Evolutionary conservation across 2,888 invertebrate genomes (phyloP), one percentile per base, ranked within the genome.

Genomic region (Yponomeuta plumbellus): DNA sequence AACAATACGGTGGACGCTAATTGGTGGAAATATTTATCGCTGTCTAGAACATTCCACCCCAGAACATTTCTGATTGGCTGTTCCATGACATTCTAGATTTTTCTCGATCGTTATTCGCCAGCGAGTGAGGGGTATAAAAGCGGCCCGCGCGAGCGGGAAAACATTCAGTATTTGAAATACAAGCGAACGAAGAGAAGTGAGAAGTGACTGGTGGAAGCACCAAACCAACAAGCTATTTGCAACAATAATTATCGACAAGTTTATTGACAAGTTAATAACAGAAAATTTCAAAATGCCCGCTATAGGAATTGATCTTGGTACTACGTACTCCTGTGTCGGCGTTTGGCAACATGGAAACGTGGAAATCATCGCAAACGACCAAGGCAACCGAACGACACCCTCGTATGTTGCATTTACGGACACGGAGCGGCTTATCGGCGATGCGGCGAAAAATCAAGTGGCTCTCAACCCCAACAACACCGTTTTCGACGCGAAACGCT

Each of bases 361-460:
- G 69, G 95, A 96, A 80, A 96, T 96, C 80, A 96, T 97, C 79
- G 96, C 97, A 68, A 97, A 97, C 80, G 96, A 97, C 80, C 96
- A 97, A 85, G 97, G 97, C 70, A 97, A 97, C 84, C 91, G 97
- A 66, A 97, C 96, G 11, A 97, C 97, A 65, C 97, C 97, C 63
- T 96, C 96, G 71, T 97, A 96, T 85, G 97, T 97, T 65, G 96
- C 96, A 6, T 97, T 97, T 82, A 96, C 96, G 26, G 96, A 97
- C 73, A n/a, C n/a, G n/a, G n/a, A n/a, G n/a, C n/a, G n/a, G n/a
- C n/a, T n/a, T n/a, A n/a, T n/a, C n/a, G n/a, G n/a, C n/a, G n/a
- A n/a, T n/a, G n/a, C n/a, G n/a, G 97, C 97, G 52, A 97, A 96
- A 84, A 96, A 96, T 81, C 97, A 97, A 86, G 95, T 95, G 34